Conservation (phyloP, 2,797 vertebrate species). For the Betta splendens region DNA sequence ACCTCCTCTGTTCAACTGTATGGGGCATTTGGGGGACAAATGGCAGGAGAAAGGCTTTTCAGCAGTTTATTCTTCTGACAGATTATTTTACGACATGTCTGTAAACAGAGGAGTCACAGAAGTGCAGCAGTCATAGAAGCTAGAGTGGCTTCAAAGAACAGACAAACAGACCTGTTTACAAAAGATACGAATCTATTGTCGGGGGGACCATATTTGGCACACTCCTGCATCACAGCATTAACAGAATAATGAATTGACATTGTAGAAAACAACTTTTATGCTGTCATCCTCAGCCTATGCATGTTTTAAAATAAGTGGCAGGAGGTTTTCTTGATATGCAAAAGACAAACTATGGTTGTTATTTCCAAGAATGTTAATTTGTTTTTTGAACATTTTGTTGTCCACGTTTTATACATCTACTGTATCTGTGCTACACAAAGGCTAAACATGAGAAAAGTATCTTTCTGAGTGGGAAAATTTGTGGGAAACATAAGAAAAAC, state of each 20-base stretch:
- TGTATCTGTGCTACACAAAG: neutral
- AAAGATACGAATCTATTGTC: conserved; percentile 6
- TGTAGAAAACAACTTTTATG: neutral
- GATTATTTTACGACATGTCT: conserved; percentile 16
- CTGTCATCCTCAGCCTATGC: neutral
- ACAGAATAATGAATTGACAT: conserved; percentile 1
- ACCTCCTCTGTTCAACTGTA: conserved; percentile 2
- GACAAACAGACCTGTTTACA: neutral
- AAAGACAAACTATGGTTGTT: neutral
- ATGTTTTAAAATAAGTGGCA: conserved; percentile 9
- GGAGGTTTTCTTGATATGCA: conserved; percentile 3
- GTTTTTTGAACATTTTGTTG: neutral
- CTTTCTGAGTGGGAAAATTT: neutral
- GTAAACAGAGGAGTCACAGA: neutral
- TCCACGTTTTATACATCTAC: conserved; percentile 2
- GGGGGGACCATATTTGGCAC: neutral
- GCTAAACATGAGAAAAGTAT: neutral
- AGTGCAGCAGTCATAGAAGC: neutral
- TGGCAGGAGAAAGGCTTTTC: neutral
- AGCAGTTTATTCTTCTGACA: conserved; percentile 51
- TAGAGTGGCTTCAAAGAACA: conserved; percentile 4
- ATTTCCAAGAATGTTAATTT: conserved; percentile 4
- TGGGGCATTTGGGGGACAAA: neutral
- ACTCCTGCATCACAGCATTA: neutral
- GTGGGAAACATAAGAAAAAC: conserved; percentile 7